These are phyloP conservation scores for Philotrypesis tridentata DNA, from an alignment of 1,140 invertebrate genomes.

Conservation along the genomic window DNA sequence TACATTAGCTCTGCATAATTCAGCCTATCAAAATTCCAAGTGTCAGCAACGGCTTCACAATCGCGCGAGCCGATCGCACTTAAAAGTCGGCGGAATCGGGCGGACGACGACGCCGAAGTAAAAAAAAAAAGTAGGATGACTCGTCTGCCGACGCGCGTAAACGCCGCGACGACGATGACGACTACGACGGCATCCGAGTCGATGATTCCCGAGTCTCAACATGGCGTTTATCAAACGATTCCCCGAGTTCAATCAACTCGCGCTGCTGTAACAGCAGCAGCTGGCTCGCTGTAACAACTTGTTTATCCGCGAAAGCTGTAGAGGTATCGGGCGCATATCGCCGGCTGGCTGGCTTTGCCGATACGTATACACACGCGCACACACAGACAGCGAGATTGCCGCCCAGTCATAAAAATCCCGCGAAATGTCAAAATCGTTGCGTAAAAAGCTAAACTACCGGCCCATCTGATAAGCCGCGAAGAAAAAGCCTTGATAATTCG, in stretches of 20 bases:
- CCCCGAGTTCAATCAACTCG: slow-evolving; percentile 3
- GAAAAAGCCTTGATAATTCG: too few species aligned
- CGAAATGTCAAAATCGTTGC: too few species aligned
- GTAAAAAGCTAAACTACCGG: too few species aligned
- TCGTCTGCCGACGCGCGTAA: not conserved
- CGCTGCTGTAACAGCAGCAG: not conserved
- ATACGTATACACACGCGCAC: too few species aligned
- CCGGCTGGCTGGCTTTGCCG: not conserved
- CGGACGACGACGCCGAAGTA: not conserved
- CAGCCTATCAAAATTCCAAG: not conserved
- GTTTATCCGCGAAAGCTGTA: slow-evolving; percentile 5
- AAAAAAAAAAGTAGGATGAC: not conserved
- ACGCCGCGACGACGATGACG: not conserved
- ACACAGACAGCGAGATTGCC: too few species aligned
- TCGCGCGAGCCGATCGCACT: too few species aligned
- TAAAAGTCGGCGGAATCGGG: too few species aligned
- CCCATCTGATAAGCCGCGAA: too few species aligned
- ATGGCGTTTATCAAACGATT: slow-evolving; percentile 13
- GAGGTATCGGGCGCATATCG: not conserved
- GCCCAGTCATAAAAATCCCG: too few species aligned
- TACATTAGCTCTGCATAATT: not conserved
- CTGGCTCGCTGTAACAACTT: not conserved
- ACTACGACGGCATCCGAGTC: too few species aligned
- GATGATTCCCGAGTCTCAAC: not conserved
- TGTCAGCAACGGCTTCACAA: too few species aligned